Conservation (phyloP, 2,797 vertebrate genomes). For the Coregonus suidteri region DNA sequence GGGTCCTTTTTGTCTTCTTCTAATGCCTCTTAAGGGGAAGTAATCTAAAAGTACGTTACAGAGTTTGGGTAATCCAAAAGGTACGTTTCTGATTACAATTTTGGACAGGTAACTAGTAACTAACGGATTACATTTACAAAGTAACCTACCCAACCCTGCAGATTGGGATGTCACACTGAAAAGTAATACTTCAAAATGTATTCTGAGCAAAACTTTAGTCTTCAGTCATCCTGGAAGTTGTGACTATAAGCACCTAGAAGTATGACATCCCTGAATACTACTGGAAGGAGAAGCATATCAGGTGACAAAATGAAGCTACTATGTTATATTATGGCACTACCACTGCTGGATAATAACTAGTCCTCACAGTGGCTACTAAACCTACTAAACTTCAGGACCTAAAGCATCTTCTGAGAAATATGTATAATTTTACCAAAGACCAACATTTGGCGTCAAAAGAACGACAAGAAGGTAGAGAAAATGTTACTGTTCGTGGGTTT, state of each 20-base stretch:
- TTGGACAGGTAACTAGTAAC: no score
- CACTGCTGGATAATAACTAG: constrained; percentile 1
- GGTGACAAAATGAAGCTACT: background rate
- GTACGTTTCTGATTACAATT: no score
- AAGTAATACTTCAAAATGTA: background rate
- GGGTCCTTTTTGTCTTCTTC: no score
- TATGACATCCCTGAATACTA: background rate
- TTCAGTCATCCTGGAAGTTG: background rate
- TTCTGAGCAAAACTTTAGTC: background rate
- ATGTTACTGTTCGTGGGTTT: constrained; percentile 96
- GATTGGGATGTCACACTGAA: background rate
- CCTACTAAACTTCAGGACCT: constrained; percentile 35
- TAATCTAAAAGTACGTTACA: no score
- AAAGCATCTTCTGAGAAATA: constrained; percentile 13
- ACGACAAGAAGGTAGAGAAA: constrained; percentile 85
- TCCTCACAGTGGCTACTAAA: constrained; percentile 24
- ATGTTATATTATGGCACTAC: background rate
- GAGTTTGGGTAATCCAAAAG: no score
- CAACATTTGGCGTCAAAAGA: constrained; percentile 74
- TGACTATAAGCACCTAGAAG: background rate
- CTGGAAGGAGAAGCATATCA: background rate
- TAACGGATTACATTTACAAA: no score
- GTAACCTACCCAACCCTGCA: no score
- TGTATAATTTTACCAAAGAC: constrained; percentile 50
- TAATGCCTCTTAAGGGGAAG: no score